These are phyloP conservation scores for Crossaster papposus DNA, from an alignment of 53 echinoderm and acorn worm genomes.

Conservation along the genomic window DNA sequence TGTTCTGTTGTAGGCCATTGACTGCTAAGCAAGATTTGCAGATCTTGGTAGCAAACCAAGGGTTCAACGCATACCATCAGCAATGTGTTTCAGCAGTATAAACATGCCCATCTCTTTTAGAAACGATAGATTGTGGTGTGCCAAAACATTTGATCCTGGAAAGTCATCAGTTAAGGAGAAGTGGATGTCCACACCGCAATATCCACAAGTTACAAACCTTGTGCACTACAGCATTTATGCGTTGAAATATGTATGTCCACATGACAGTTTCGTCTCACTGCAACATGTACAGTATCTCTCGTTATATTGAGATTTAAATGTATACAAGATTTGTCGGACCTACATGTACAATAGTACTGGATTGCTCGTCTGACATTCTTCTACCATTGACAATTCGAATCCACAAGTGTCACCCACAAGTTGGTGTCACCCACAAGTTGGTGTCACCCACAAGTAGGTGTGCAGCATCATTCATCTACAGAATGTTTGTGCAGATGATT, in stretches of 20 bases:
- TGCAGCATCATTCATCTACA: background rate
- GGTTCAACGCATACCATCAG: no score
- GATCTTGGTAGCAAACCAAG: no score
- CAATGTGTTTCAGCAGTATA: no score
- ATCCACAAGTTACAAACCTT: background rate
- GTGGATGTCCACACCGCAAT: background rate
- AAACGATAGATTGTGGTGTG: no score
- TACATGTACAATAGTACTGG: no score
- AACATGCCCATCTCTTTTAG: no score
- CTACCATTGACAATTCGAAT: background rate
- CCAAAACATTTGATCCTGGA: background rate
- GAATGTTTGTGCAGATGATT: background rate
- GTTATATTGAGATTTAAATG: background rate
- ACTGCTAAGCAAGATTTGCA: no score
- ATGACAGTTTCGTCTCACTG: background rate
- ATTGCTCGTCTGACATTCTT: no score
- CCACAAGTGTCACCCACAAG: background rate
- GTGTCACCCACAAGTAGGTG: background rate
- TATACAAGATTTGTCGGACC: background rate
- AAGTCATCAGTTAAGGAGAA: background rate
- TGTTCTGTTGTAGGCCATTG: no score
- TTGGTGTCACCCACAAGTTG: background rate
- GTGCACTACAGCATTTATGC: background rate
- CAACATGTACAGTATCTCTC: background rate
- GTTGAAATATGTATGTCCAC: background rate